Evolutionary conservation across 2,113 vertebrate genomes (phyloP).

Genomic region (Nicator chloris): DNA sequence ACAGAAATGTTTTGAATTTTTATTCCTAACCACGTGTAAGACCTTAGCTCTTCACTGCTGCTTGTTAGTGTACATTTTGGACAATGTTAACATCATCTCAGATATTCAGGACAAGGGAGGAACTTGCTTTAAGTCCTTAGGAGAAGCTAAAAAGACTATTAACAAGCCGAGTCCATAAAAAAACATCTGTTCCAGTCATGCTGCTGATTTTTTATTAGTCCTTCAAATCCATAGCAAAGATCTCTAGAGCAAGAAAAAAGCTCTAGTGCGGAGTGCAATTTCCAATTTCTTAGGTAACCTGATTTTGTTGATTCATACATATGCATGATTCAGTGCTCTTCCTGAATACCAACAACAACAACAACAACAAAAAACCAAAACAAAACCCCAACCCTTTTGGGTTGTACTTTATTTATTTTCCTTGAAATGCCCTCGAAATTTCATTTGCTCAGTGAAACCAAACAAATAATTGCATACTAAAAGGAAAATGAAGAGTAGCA

Average conservation of each 20-base stretch:
- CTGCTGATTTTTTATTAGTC: conserved; percentile 80
- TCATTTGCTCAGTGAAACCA: conserved; percentile 76
- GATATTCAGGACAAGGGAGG: conserved; percentile 74
- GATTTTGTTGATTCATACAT: conserved; percentile 82
- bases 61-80: conserved; percentile 76
- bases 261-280: conserved; percentile 73
- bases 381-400: conserved; percentile 33
- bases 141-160: conserved; percentile 78
- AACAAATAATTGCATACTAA: conserved; percentile 81
- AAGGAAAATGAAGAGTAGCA: conserved; percentile 64
- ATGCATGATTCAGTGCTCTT: conserved; percentile 75
- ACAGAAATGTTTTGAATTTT: conserved; percentile 62
- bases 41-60: conserved; percentile 66
- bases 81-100: conserved; percentile 79
- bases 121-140: conserved; percentile 75
- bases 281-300: conserved; percentile 78
- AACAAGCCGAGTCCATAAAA: conserved; percentile 76
- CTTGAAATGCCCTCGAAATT: conserved; percentile 82
- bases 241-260: conserved; percentile 78
- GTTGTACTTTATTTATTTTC: conserved; percentile 74
- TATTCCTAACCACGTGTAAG: conserved; percentile 57
- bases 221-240: conserved; percentile 78
- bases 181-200: conserved; percentile 87
- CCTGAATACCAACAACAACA: conserved; percentile 70
- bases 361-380: neutral